Conservation (phyloP, 2,113 vertebrate species). For the Ifrita kowaldi region DNA sequence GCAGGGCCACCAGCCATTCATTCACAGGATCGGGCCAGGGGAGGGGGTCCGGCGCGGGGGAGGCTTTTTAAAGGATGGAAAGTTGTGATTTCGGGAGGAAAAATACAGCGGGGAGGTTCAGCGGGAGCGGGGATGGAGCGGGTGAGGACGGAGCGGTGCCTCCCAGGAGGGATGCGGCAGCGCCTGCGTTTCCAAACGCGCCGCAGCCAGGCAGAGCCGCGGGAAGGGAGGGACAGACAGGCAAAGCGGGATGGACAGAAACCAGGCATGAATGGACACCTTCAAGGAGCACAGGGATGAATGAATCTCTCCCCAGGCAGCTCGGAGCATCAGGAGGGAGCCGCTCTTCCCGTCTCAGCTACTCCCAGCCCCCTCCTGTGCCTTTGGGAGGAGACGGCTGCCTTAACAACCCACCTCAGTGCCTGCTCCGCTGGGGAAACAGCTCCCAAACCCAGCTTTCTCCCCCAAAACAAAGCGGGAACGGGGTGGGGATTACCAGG, state of each 20-base stretch:
- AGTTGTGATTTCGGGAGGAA: not conserved
- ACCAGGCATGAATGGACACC: not conserved
- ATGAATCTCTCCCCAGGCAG: not conserved
- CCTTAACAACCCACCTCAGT: not conserved
- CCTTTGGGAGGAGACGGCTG: not conserved
- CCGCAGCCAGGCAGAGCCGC: not conserved
- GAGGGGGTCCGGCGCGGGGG: not conserved
- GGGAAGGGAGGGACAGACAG: not conserved
- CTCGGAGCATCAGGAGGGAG: not conserved
- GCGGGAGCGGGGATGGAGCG: not conserved
- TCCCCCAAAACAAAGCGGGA: not conserved
- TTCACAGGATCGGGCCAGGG: constrained; percentile 30
- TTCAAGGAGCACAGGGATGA: not conserved
- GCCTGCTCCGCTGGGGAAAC: not conserved
- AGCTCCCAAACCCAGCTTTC: rapidly evolving
- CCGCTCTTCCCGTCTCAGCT: not conserved
- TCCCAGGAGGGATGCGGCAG: not conserved
- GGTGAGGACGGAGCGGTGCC: not conserved
- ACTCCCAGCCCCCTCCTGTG: not conserved
- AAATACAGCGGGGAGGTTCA: not conserved
- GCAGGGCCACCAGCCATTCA: constrained; percentile 61
- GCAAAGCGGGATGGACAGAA: rapidly evolving
- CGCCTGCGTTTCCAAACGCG: rapidly evolving
- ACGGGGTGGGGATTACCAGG: not conserved
- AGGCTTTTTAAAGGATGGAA: not conserved